These are phyloP conservation scores for Eristalis tenax DNA, from an alignment of 2,888 invertebrate genomes.

Conservation along the genomic window DNA sequence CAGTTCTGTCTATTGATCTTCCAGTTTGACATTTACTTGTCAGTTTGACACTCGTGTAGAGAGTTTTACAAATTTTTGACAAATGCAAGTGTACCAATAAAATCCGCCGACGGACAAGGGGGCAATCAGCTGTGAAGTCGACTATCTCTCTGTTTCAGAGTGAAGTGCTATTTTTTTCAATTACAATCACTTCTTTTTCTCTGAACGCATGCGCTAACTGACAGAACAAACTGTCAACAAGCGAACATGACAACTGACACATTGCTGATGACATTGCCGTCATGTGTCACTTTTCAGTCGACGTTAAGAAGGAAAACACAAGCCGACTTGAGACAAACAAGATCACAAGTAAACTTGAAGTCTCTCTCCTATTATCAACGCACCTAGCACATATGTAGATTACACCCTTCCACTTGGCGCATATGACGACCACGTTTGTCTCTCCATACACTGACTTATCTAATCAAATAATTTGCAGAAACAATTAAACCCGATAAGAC, in stretches of 20 bases:
- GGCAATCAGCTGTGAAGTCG: too few relatives aligned
- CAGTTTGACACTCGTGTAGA: neutral
- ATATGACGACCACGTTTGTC: neutral
- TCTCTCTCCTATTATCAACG: neutral
- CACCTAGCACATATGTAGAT: neutral
- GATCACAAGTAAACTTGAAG: neutral
- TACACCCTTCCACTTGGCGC: neutral
- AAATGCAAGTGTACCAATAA: too few relatives aligned
- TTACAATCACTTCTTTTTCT: too few relatives aligned
- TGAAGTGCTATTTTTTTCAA: too few relatives aligned
- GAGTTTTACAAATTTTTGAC: neutral
- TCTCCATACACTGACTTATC: neutral
- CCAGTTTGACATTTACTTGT: neutral
- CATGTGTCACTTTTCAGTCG: neutral
- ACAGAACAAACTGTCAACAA: neutral
- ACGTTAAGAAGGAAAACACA: neutral
- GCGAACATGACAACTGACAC: too few relatives aligned
- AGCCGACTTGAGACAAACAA: neutral
- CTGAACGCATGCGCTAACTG: neutral
- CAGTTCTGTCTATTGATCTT: neutral
- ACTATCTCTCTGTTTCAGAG: too few relatives aligned
- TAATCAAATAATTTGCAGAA: neutral
- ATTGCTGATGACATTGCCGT: neutral
- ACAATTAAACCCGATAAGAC: neutral
- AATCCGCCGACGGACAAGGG: too few relatives aligned